Evolutionary conservation across 2,888 invertebrate species (phyloP), one percentile per base, ranked within the genome.

Genomic region (Malacosoma neustria): DNA sequence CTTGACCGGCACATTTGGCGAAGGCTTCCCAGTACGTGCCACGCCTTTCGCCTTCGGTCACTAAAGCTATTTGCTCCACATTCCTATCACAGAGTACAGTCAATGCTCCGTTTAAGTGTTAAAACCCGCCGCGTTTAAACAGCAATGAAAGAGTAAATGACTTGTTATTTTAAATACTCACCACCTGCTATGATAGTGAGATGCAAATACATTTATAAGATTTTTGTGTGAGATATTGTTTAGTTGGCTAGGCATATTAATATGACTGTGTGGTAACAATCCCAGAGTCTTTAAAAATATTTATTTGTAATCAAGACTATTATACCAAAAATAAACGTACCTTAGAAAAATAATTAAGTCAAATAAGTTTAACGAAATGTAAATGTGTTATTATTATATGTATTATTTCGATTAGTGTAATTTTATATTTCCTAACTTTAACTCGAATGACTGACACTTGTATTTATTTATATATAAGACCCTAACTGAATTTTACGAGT

Each of bases 1-100:
- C 84, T 51, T 84, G 84, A 85, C 72, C 58, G 44, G 42, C 48
- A 44, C 42, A 49, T 30, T 35, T 45, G 49, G 58, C 51, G 51
- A 48, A 63, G 46, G 58, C 55, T 46, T 65, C 74, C 36, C 68
- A 68, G 44, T 73, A 80, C 53, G 71, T 76, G 61, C 71, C 67
- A 50, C 67, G 67, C 51, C 48, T 52, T 38, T 64, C 69, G 51
- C 70, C 70, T 37, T 45, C 54, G 45, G 56, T 54, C 45, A 50
- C 53, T 40, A 33, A 45, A 36, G 40, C 51, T 37, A 51, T 57
- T 57, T 49, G 63, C 51, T 58, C 66, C 51, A 73, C 75, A 69
- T 79, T 79, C 69, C 72, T 65, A 45, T 60, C 62, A 43, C 48
- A 55, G 40, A 51, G 45, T 43, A 56, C 45, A 42, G 30, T 49